Percentiles rank a stretch among this genome's conserved stretches.
These are phyloP conservation scores for Rhingia rostrata DNA, from an alignment of 2,888 invertebrate species.

Conservation along the genomic window DNA sequence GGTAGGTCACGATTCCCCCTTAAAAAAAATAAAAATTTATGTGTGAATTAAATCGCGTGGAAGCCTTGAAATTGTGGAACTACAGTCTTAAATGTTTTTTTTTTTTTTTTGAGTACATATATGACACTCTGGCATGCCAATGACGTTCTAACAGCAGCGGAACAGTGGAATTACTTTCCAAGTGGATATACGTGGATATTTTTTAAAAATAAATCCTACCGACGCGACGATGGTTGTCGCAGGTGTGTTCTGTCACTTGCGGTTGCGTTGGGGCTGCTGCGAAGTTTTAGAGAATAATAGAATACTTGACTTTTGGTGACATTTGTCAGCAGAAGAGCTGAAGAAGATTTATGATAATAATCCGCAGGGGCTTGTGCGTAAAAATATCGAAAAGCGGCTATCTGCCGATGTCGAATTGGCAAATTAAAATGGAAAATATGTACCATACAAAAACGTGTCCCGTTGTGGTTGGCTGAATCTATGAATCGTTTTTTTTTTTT, in stretches of 20 bases:
- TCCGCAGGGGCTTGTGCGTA: constrained; percentile 30
- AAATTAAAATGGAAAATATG: constrained; percentile 1
- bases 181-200: not conserved
- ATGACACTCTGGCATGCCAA: not conserved
- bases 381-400: not conserved
- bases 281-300: constrained; percentile 32
- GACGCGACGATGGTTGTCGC: not conserved
- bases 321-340: constrained; percentile 22
- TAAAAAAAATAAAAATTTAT: constrained; percentile 3
- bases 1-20: constrained; percentile 38
- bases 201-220: constrained; percentile 26
- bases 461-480: not conserved
- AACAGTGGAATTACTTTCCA: not conserved
- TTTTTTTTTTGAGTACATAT: not conserved
- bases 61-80: constrained; percentile 23
- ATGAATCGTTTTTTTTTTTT: not conserved
- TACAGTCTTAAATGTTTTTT: constrained; percentile 1
- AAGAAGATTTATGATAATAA: constrained; percentile 43
- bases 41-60: constrained; percentile 27
- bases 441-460: not conserved
- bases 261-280: not conserved
- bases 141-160: constrained; percentile 5
- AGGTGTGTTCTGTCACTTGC: constrained; percentile 36
- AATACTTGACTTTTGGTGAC: constrained; percentile 37
- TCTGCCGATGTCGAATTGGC: not conserved